phyloP scores from a whole-genome alignment of 2,888 invertebrate species.

The Agrochola lota region DNA sequence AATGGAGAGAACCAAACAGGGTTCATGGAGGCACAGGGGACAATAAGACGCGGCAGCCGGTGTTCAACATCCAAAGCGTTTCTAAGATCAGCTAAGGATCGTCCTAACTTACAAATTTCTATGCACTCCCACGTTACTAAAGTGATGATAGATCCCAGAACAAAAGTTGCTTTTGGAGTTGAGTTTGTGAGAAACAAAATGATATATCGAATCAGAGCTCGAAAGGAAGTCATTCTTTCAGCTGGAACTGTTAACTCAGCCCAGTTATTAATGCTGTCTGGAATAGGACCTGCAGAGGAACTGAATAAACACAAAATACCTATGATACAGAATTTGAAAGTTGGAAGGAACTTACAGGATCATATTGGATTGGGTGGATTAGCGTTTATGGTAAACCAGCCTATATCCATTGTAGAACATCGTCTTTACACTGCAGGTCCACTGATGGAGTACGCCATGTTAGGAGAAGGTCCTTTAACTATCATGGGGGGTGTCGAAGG shows the following conservation, averaged over 20 bases:
- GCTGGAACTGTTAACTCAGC: conserved; percentile 98
- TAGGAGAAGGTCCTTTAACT: conserved; percentile 96
- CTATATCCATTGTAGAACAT: conserved; percentile 94
- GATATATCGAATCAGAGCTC: conserved; percentile 93
- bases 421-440: conserved; percentile 95
- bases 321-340: conserved; percentile 94
- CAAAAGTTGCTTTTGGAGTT: conserved; percentile 95
- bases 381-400: conserved; percentile 94
- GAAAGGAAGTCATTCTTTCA: conserved; percentile 96
- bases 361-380: conserved; percentile 96
- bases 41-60: conserved; percentile 94
- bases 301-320: conserved; percentile 94
- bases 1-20: conserved; percentile 97
- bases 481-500: conserved; percentile 97
- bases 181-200: conserved; percentile 94
- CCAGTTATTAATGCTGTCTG: conserved; percentile 98
- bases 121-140: conserved; percentile 95
- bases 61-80: conserved; percentile 98
- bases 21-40: conserved; percentile 97
- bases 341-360: conserved; percentile 97
- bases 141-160: conserved; percentile 93
- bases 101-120: conserved; percentile 96
- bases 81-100: conserved; percentile 94
- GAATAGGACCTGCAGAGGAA: conserved; percentile 94
- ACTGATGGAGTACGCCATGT: conserved; percentile 95